Base-by-base conservation (phyloP, 1,140 invertebrate species). In the Wasmannia auropunctata region DNA sequence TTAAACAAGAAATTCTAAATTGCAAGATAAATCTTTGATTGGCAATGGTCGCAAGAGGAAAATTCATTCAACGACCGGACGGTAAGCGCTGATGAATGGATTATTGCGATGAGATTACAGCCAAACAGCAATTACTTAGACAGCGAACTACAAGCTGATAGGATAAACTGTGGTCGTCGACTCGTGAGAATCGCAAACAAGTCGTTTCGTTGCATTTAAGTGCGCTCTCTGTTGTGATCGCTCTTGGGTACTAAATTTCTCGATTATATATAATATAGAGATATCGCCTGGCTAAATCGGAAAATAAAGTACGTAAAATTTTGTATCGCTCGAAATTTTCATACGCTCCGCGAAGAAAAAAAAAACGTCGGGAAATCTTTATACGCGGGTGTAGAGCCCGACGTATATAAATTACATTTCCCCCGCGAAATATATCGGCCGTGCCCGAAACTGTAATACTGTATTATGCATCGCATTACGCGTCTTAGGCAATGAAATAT, bases 401-500 rank as follows among this genome's bases (percentile, higher is more conserved):
- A 60, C 25, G n/a, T 65, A 11, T 34, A 60, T 67, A 67, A 77
- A 79, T 67, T 37, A 79, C 67, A 79, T 51, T 67, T n/a, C n/a
- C 16, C 16, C 19, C 6, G 8, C 16, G 5, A 65, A 34, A 67
- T 49, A 65, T 49, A 79, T 79, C 28, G 37, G 16, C 8, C 34
- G 4, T 60, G 37, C 16, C n/a, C 11, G 51, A 72, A 81, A 81
- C n/a, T 16, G 31, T 58, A 81, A 81, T 70, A 58, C 25, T 54
- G 25, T 43, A 81, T 43, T 81, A 70, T 70, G 34, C 43, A 67
- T 54, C 22, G n/a, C 19, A 80, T 80, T 80, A 69, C 56, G 37
- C 79, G 79, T 74, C 67, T 83, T 81, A 72, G 37, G 34, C 79
- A 81, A 81, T 72, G 79, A 81, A 81, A 81, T 81, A 81, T 81